phyloP scores from a whole-genome alignment of 2,113 vertebrate genomes.

The Pleuronectes platessa region DNA sequence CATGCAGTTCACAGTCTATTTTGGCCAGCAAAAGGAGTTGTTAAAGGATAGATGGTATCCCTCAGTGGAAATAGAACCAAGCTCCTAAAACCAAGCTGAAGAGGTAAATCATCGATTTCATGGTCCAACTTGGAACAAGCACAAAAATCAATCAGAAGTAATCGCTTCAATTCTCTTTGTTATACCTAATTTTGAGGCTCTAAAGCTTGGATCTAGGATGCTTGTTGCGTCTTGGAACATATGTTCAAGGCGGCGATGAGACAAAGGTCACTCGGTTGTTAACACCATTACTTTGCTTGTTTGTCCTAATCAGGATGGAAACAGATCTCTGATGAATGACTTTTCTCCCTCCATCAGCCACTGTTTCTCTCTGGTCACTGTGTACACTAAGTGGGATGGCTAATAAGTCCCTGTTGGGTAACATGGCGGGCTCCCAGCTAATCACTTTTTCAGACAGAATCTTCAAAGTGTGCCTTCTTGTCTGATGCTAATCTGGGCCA shows the following conservation, averaged over 20 bases:
- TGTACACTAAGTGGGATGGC: conserved; percentile 48
- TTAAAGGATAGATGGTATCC: neutral
- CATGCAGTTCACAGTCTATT: neutral
- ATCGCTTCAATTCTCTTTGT: conserved; percentile 42
- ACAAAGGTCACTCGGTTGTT: conserved; percentile 50
- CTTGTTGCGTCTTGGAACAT: conserved; percentile 37
- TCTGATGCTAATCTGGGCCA: conserved; percentile 62
- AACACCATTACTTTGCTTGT: conserved; percentile 49
- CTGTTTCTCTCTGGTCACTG: conserved; percentile 46
- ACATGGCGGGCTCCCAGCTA: conserved; percentile 53
- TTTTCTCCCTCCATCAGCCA: conserved; percentile 7
- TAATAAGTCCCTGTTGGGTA: conserved; percentile 57
- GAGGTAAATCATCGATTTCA: conserved; percentile 51
- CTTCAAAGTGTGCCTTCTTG: conserved; percentile 61
- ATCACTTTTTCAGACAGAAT: conserved; percentile 66
- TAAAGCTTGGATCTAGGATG: conserved; percentile 15
- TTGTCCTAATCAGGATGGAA: conserved; percentile 53
- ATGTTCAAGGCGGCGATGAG: conserved; percentile 30
- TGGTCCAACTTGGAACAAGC: conserved; percentile 45
- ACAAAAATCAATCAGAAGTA: conserved; percentile 57
- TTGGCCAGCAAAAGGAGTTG: neutral
- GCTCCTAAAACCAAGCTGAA: conserved; percentile 17
- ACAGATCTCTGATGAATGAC: conserved; percentile 54
- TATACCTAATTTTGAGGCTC: conserved; percentile 26
- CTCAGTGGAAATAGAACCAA: neutral